Base-by-base conservation (phyloP, 2,888 invertebrate species). In the Saturnia japonica region DNA sequence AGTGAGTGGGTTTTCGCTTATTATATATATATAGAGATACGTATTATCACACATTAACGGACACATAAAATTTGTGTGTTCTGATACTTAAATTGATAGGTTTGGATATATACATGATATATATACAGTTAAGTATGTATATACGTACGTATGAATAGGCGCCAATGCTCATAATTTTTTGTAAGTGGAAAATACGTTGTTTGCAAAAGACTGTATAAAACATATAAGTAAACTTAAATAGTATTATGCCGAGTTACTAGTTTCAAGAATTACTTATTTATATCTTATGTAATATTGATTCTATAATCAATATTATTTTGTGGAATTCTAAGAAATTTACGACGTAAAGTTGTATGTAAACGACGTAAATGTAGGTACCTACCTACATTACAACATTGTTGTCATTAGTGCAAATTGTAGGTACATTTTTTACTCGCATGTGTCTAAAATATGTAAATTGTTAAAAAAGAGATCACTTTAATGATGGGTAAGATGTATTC, bases 181-280 rank as follows among this genome's bases (percentile, higher is more conserved):
- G 40, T 34, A 28, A 8, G 22, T 64, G 64, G 64, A 64, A 64
- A 64, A 64, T 64, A 64, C 64, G 64, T 64, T 64, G 64, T 64
- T 64, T 64, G 64, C 64, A 40, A 12, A 64, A 40, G 64, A 40
- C 40, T 14, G 40, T 64, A n/a, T 40, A 64, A 40, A 64, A 64
- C 40, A 34, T 64, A 40, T 40, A 64, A n/a, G n/a, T n/a, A n/a
- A 64, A 40, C 40, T n/a, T 9, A 40, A 60, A 25, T n/a, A 9
- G 9, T 40, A 40, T 40, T 64, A 64, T 64, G n/a, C 9, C 64
- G 57, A 28, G 57, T 54, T 34, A 62, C 62, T 28, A 62, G 62
- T 40, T 64, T 64, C 64, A 40, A 64, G 40, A 64, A 64, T 64
- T 64, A 40, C 40, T 40, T 64, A 64, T 64, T 64, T 64, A 64